Evolutionary conservation across 2,797 vertebrate genomes (phyloP), one percentile per base, ranked within the genome.

Genomic region (Dipus sagitta): DNA sequence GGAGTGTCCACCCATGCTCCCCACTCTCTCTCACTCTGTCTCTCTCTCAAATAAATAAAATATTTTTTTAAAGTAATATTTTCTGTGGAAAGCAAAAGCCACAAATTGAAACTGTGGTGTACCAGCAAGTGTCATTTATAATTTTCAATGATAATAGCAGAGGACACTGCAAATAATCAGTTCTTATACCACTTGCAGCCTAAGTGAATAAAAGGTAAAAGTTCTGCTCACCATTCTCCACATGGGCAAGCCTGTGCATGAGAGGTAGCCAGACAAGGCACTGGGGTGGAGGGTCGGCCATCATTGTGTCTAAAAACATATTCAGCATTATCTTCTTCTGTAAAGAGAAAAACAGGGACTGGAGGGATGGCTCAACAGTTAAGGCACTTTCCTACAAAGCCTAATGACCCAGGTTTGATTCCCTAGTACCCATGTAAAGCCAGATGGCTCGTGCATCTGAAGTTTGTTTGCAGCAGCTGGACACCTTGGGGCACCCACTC

Each of bases 221-320:
- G 1, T 1, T 26, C 2, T n/a, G 72, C 70, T 97, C 97, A 99
- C 99, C 99, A 67, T 99, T 99, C 98, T 99, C 99, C 15, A 99
- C 99, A 67, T 99, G 99, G 95, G 99, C 99, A 20, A 99, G 99
- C 97, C 99, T 98, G 98, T 99, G 99, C 99, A 99, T 98, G 97
- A 99, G 99, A 80, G 99, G 99, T 76, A 99, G 98, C 99, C 99
- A 99, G 68, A 99, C 99, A 96, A 99, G 99, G 98, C 99, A 99
- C 98, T 99, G 99, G 30, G 99, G 99, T 38, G 99, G 99, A 42
- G 99, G 99, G 74, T 99, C 99, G 0, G 99, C 99, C 99, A 99
- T 99, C 98, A 99, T 96, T 6, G 99, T 99, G 96, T 99, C 99
- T 98, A 99, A 97, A 98, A 99, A 99, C 95, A 98, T 99, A 98